Conservation (phyloP, 2,113 vertebrate genomes). For the Sebastes schlegelii region DNA sequence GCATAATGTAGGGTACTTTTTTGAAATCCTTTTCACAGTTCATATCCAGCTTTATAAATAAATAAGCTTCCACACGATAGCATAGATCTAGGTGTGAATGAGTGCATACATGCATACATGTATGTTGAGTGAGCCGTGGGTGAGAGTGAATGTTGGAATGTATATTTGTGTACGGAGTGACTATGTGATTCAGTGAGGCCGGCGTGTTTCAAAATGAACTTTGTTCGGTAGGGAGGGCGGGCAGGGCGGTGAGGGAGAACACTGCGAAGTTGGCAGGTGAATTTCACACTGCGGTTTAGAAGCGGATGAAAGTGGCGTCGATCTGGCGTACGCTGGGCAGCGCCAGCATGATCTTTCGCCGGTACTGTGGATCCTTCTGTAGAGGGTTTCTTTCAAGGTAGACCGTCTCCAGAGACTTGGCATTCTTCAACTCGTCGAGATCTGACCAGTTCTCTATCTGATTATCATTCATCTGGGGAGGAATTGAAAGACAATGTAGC, state of each 20-base stretch:
- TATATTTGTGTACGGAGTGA: slow-evolving; percentile 36
- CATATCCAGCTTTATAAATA: slow-evolving; percentile 66
- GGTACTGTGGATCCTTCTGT: slow-evolving; percentile 97
- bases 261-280: slow-evolving; percentile 54
- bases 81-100: slow-evolving; percentile 59
- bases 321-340: slow-evolving; percentile 96
- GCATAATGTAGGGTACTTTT: slow-evolving; percentile 5
- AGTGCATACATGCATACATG: slow-evolving; percentile 72
- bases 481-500: neutral
- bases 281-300: slow-evolving; percentile 82
- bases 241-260: slow-evolving; percentile 43
- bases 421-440: slow-evolving; percentile 95
- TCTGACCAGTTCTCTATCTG: slow-evolving; percentile 96
- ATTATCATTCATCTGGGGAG: slow-evolving; percentile 96
- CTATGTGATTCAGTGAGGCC: slow-evolving; percentile 47
- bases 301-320: slow-evolving; percentile 96
- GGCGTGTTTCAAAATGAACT: slow-evolving; percentile 39
- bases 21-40: slow-evolving; percentile 55
- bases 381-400: slow-evolving; percentile 97
- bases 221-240: slow-evolving; percentile 34
- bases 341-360: slow-evolving; percentile 97
- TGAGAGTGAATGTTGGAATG: slow-evolving; percentile 57
- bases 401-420: slow-evolving; percentile 92
- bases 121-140: slow-evolving; percentile 57
- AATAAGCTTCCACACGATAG: slow-evolving; percentile 65